Conservation (phyloP, 2,888 invertebrate species). For the Gasteruption jaculator region DNA sequence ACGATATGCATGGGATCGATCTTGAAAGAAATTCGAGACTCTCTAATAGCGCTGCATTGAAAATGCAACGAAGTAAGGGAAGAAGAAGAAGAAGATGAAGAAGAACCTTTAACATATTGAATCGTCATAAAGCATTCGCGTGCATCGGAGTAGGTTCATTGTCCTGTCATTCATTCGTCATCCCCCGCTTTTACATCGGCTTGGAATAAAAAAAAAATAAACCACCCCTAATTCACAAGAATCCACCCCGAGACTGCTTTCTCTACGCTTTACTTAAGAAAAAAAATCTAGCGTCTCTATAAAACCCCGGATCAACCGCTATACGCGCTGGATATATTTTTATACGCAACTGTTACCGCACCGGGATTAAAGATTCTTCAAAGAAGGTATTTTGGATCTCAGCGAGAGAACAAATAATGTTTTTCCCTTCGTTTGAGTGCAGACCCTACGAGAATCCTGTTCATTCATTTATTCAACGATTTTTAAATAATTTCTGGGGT, state of each 20-base stretch:
- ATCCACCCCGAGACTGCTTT: no score
- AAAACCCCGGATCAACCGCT: constrained; percentile 29
- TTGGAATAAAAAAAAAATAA: constrained; percentile 34
- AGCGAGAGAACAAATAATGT: no score
- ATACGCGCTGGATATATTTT: constrained; percentile 28
- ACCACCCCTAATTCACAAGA: constrained; percentile 48
- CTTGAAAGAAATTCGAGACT: constrained; percentile 38
- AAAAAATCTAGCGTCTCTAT: no score
- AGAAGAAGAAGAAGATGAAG: no score
- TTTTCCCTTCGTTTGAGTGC: no score
- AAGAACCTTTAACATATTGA: constrained; percentile 42
- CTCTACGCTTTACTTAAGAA: no score
- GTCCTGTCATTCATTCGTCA: constrained; percentile 53
- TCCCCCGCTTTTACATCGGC: constrained; percentile 38
- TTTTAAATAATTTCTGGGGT: no score
- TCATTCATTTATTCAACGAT: no score
- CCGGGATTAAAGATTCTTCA: constrained; percentile 29
- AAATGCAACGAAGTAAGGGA: constrained; percentile 36
- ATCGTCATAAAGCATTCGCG: constrained; percentile 50
- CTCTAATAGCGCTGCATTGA: constrained; percentile 27
- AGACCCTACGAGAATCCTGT: no score
- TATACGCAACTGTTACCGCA: constrained; percentile 38
- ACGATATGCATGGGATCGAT: no score
- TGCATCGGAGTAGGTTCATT: constrained; percentile 48
- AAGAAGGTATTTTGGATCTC: no score